Conservation (phyloP, 2,797 vertebrate genomes). For the Clangula hyemalis region DNA sequence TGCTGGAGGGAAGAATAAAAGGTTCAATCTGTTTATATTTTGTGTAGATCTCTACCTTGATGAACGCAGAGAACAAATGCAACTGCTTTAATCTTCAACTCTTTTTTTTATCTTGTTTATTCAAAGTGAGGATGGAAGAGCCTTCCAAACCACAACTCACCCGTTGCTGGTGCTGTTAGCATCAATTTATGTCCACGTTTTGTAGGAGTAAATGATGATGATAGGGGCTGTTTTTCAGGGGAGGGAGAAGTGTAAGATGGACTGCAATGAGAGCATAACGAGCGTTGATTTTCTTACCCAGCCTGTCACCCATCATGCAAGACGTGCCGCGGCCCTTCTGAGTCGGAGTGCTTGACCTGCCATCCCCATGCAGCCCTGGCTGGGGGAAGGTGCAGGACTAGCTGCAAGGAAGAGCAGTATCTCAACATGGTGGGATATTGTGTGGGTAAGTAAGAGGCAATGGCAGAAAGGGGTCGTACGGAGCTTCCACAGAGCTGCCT, state of each 20-base stretch:
- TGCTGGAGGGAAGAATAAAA: background rate
- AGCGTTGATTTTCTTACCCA: constrained; percentile 42
- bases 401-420: constrained; percentile 86
- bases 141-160: background rate
- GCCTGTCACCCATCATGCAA: constrained; percentile 92
- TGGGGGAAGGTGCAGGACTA: constrained; percentile 83
- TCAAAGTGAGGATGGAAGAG: background rate
- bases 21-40: background rate
- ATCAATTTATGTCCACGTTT: background rate
- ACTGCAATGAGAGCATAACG: background rate
- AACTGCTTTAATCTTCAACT: background rate
- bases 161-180: background rate
- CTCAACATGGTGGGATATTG: constrained; percentile 86
- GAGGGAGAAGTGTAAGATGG: background rate
- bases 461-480: background rate
- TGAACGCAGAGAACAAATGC: background rate
- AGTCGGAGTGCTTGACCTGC: constrained; percentile 86
- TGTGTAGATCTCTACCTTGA: background rate
- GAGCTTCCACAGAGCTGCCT: background rate
- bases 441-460: constrained; percentile 80
- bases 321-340: constrained; percentile 84
- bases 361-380: constrained; percentile 76
- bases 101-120: background rate
- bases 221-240: background rate
- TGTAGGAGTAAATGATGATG: background rate